These are phyloP conservation scores for Proales similis DNA, from an alignment of 1,140 invertebrate genomes.

Conservation along the genomic window DNA sequence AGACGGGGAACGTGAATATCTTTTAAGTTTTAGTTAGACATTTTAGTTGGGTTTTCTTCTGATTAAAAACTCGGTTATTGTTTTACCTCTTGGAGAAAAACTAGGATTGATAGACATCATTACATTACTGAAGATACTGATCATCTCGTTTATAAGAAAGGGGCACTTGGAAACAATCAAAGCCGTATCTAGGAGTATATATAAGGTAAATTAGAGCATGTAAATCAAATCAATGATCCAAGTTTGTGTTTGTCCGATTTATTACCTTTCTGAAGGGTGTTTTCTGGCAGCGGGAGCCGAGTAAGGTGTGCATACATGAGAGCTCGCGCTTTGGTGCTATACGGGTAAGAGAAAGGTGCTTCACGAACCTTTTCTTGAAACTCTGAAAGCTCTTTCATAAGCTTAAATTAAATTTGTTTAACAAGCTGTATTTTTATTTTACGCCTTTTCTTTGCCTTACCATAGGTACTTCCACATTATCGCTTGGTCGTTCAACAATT, in stretches of 20 bases:
- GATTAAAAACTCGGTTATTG: not conserved
- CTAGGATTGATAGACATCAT: conserved; percentile 78
- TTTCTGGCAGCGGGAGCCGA: conserved; percentile 68
- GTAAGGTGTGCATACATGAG: conserved; percentile 86
- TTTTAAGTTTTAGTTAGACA: conserved; percentile 45
- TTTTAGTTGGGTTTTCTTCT: conserved; percentile 37
- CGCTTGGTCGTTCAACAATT: conserved; percentile 80
- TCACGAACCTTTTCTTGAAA: conserved; percentile 91
- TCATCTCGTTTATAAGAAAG: conserved; percentile 94
- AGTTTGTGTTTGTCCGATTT: too few species aligned
- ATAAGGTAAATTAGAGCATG: conserved; percentile 13
- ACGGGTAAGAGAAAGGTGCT: conserved; percentile 79
- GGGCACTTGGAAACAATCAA: conserved; percentile 83
- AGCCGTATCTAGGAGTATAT: conserved; percentile 56
- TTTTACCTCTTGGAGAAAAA: conserved; percentile 63
- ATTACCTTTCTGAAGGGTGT: conserved; percentile 65
- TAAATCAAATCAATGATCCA: conserved; percentile 4
- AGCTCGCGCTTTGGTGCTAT: conserved; percentile 89
- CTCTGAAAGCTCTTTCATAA: conserved; percentile 78
- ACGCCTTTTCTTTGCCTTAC: conserved; percentile 55
- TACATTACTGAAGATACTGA: conserved; percentile 84
- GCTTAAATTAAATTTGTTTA: conserved; percentile 55
- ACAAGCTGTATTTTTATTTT: not conserved
- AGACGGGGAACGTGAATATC: conserved; percentile 73
- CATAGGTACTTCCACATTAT: conserved; percentile 90